Evolutionary conservation across 1,140 invertebrate species (phyloP).

Genomic region (Nilaparvata lugens): DNA sequence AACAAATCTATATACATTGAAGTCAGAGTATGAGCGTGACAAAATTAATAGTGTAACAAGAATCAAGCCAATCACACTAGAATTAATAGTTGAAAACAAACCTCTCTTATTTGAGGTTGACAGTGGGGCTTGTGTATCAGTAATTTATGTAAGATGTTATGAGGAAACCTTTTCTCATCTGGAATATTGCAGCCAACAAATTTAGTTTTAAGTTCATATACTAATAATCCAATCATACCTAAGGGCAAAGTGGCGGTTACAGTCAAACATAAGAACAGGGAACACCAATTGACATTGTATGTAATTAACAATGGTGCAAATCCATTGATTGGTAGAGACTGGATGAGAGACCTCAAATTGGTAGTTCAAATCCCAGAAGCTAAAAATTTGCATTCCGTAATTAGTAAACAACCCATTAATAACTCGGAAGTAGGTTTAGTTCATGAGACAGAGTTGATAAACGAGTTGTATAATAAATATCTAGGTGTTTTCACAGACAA

Average conservation of each 20-base stretch:
- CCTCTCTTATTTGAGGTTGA: constrained; percentile 4
- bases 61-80: not conserved
- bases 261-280: not conserved
- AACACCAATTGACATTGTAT: constrained; percentile 1
- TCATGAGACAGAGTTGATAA: too few species aligned
- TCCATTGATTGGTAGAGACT: constrained; percentile 5
- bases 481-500: constrained; percentile 5
- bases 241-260: constrained; percentile 1
- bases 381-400: too few species aligned
- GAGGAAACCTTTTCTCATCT: not conserved
- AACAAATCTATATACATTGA: not conserved
- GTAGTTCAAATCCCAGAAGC: not conserved
- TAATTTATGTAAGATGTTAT: constrained; percentile 2
- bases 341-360: not conserved
- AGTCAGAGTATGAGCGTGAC: not conserved
- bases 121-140: not conserved
- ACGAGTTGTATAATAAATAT: not conserved
- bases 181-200: not conserved
- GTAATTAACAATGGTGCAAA: constrained; percentile 1
- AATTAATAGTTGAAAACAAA: not conserved
- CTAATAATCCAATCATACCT: constrained; percentile 1
- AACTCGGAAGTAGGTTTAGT: too few species aligned
- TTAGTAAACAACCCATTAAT: too few species aligned
- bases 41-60: not conserved
- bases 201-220: constrained; percentile 6